Evolutionary conservation across 2,797 vertebrate genomes (phyloP).

Genomic region (Parambassis ranga): DNA sequence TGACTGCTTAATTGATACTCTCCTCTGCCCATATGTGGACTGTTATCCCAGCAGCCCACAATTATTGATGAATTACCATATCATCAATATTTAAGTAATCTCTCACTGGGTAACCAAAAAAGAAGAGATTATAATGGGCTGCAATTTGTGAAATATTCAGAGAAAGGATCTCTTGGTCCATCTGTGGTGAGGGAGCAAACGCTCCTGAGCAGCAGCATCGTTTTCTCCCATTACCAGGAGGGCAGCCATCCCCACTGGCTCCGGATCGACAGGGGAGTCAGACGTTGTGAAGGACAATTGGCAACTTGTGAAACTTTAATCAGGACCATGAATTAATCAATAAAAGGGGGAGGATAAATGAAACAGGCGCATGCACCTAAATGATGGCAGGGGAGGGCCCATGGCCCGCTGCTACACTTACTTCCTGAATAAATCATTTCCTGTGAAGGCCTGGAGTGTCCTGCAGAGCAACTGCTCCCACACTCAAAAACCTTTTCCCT

Average conservation of each 20-base stretch:
- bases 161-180: slow-evolving; percentile 22
- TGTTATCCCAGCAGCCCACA: slow-evolving; percentile 49
- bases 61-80: slow-evolving; percentile 72
- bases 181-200: slow-evolving; percentile 42
- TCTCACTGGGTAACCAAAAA: slow-evolving; percentile 44
- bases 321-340: slow-evolving; percentile 79
- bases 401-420: slow-evolving; percentile 48
- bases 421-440: slow-evolving; percentile 80
- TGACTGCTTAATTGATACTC: slow-evolving; percentile 65
- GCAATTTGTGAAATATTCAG: slow-evolving; percentile 67
- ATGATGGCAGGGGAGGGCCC: slow-evolving; percentile 63
- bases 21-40: slow-evolving; percentile 37
- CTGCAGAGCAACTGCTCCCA: slow-evolving; percentile 33
- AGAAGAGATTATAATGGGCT: slow-evolving; percentile 50
- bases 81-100: slow-evolving; percentile 71
- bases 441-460: slow-evolving; percentile 64
- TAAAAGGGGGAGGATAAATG: slow-evolving; percentile 70
- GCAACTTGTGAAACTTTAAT: slow-evolving; percentile 79
- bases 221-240: slow-evolving; percentile 56
- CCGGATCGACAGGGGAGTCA: slow-evolving; percentile 64
- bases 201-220: slow-evolving; percentile 11
- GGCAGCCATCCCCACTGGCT: slow-evolving; percentile 58
- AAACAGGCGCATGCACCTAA: slow-evolving; percentile 57
- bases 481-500: slow-evolving; percentile 36
- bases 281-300: slow-evolving; percentile 76